Percentiles rank a stretch among this genome's conserved stretches.
phyloP scores from a whole-genome alignment of 2,888 invertebrate genomes.

The Netelia fuscicornis region DNA sequence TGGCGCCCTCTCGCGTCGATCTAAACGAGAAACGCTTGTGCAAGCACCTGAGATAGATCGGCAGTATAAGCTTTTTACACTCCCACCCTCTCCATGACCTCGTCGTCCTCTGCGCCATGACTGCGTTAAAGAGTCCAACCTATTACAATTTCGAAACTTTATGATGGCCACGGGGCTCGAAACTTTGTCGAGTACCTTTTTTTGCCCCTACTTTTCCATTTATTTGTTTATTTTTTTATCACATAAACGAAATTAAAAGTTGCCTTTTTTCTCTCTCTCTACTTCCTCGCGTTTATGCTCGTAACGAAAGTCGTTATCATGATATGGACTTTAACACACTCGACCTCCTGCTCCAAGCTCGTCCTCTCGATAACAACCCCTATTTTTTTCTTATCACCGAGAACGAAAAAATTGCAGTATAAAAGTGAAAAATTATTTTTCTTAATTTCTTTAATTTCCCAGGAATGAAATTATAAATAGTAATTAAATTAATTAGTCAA shows the following conservation, averaged over 20 bases:
- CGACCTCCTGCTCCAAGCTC: neutral
- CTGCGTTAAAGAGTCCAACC: neutral
- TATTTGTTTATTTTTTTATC: conserved; percentile 19
- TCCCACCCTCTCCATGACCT: neutral
- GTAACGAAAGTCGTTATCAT: neutral
- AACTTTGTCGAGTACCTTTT: conserved; percentile 20
- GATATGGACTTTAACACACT: too few relatives aligned
- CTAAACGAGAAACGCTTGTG: conserved; percentile 17
- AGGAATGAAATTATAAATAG: too few relatives aligned
- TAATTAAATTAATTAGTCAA: too few relatives aligned
- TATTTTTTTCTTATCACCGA: too few relatives aligned
- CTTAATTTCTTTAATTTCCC: too few relatives aligned
- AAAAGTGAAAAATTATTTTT: too few relatives aligned
- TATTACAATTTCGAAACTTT: neutral
- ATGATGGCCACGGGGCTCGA: neutral
- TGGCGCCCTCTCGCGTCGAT: conserved; percentile 41
- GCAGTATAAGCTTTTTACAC: conserved; percentile 1
- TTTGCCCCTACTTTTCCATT: neutral
- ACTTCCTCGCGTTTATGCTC: too few relatives aligned
- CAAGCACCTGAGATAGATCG: neutral
- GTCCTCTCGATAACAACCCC: neutral
- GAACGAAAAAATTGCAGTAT: too few relatives aligned
- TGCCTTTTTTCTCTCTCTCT: neutral
- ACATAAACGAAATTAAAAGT: conserved; percentile 36
- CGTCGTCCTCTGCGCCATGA: neutral